Evolutionary conservation across 2,888 invertebrate genomes (phyloP).

Genomic region (Drosophila formosana): DNA sequence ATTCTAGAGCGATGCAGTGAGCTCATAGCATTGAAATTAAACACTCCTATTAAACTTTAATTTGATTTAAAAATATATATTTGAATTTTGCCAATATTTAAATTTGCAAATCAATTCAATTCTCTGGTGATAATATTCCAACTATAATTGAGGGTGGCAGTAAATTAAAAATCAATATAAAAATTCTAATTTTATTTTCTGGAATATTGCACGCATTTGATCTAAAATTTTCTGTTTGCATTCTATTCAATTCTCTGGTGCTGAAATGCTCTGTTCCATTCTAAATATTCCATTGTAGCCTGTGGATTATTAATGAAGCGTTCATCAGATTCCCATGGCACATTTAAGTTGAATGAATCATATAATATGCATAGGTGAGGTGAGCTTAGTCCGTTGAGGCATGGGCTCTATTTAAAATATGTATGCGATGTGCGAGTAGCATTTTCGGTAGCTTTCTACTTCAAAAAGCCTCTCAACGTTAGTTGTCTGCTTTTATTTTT

Average conservation of each 20-base stretch:
- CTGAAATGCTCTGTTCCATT: background rate
- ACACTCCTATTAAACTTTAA: too few relatives aligned
- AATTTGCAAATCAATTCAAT: too few relatives aligned
- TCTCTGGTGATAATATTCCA: too few relatives aligned
- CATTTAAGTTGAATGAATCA: slow-evolving; percentile 19
- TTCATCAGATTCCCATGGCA: slow-evolving; percentile 2
- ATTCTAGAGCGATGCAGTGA: too few relatives aligned
- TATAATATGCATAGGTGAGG: slow-evolving; percentile 22
- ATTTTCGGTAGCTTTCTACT: slow-evolving; percentile 3
- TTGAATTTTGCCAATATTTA: too few relatives aligned
- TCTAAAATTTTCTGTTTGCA: too few relatives aligned
- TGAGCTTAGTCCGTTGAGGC: slow-evolving; percentile 8
- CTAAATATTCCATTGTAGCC: background rate
- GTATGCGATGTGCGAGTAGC: background rate
- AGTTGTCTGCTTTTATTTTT: background rate
- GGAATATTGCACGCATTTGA: too few relatives aligned
- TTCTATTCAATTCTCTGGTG: background rate
- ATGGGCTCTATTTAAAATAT: slow-evolving; percentile 6
- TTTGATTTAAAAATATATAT: too few relatives aligned
- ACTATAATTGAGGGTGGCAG: too few relatives aligned
- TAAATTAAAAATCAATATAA: too few relatives aligned
- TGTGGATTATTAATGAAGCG: background rate
- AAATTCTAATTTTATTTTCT: too few relatives aligned
- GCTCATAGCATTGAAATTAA: too few relatives aligned
- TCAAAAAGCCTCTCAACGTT: slow-evolving; percentile 31